These are phyloP conservation scores for Carterocephalus palaemon DNA, from an alignment of 2,888 invertebrate species.

Conservation along the genomic window DNA sequence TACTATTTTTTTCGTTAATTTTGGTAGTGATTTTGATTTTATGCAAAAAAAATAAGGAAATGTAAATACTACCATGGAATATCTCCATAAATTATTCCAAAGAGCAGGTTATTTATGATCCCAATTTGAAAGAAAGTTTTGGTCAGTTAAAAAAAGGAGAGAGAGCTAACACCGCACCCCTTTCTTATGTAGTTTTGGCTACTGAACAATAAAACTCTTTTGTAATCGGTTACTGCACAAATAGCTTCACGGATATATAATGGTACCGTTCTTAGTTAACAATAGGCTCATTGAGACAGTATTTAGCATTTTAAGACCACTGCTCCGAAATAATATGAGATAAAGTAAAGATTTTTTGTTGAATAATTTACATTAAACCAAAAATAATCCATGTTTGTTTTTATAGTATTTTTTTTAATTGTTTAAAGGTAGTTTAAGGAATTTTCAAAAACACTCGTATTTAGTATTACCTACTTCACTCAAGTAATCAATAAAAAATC, in stretches of 20 bases:
- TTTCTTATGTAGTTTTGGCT: slow-evolving; percentile 58
- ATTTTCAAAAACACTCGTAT: too few species aligned
- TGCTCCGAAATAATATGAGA: not conserved
- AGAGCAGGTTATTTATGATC: slow-evolving; percentile 7
- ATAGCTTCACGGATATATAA: slow-evolving; percentile 36
- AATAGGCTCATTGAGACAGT: slow-evolving; percentile 13
- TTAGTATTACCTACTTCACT: too few species aligned
- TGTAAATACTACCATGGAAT: not conserved
- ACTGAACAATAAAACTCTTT: slow-evolving; percentile 63
- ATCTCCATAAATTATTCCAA: slow-evolving; percentile 15
- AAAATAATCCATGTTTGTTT: too few species aligned
- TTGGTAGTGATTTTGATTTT: not conserved
- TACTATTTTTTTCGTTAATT: too few species aligned
- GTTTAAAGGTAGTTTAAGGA: too few species aligned
- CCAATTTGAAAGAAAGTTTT: slow-evolving; percentile 16
- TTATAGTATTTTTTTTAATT: too few species aligned
- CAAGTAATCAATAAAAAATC: too few species aligned
- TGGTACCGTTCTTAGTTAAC: slow-evolving; percentile 33
- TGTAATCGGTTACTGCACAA: slow-evolving; percentile 39
- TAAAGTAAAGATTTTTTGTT: too few species aligned
- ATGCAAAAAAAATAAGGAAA: not conserved
- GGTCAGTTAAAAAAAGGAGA: slow-evolving; percentile 14
- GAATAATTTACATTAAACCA: too few species aligned
- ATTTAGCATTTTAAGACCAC: slow-evolving; percentile 17
- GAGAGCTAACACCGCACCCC: slow-evolving; percentile 37